phyloP scores from a whole-genome alignment of 2,888 invertebrate species.

The Melieria crassipennis region DNA sequence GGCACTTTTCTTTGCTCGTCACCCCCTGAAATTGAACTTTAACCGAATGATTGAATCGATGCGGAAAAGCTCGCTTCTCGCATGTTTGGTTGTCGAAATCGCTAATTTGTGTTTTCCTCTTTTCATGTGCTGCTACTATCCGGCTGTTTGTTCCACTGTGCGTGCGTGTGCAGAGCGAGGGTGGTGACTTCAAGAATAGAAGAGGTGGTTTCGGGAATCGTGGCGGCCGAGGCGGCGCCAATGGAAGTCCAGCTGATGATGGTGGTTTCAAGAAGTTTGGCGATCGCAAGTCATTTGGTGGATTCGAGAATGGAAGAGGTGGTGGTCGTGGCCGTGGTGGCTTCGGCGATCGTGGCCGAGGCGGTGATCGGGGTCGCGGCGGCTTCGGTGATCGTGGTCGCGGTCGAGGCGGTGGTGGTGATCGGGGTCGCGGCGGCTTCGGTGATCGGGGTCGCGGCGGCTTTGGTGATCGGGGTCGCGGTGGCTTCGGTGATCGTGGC shows the following conservation, averaged over 20 bases:
- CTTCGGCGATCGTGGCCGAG: constrained; percentile 54
- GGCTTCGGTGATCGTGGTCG: constrained; percentile 40
- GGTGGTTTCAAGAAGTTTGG: constrained; percentile 51
- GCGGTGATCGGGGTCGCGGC: constrained; percentile 36
- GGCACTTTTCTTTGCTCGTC: constrained; percentile 57
- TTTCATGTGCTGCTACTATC: constrained; percentile 55
- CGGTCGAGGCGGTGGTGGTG: constrained; percentile 47
- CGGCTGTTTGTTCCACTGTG: constrained; percentile 27
- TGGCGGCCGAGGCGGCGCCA: constrained; percentile 48
- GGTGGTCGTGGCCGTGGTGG: constrained; percentile 47
- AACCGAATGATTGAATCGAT: constrained; percentile 45
- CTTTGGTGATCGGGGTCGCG: constrained; percentile 43
- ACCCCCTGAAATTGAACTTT: constrained; percentile 43
- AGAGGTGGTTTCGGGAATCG: constrained; percentile 39
- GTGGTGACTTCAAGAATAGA: constrained; percentile 48
- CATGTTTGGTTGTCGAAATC: constrained; percentile 38
- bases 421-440: constrained; percentile 45
- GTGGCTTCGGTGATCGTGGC: constrained; percentile 50
- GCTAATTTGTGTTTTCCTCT: constrained; percentile 65
- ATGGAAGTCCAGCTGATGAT: constrained; percentile 52
- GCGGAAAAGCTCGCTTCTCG: constrained; percentile 45
- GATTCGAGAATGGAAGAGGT: constrained; percentile 58
- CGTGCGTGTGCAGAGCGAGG: constrained; percentile 33
- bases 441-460: constrained; percentile 49
- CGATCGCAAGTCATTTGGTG: constrained; percentile 59